A percentile compares a stretch with the other conserved stretches of the same genome.
phyloP scores from a whole-genome alignment of 2,797 vertebrate genomes.

The Scarus forsteni region DNA sequence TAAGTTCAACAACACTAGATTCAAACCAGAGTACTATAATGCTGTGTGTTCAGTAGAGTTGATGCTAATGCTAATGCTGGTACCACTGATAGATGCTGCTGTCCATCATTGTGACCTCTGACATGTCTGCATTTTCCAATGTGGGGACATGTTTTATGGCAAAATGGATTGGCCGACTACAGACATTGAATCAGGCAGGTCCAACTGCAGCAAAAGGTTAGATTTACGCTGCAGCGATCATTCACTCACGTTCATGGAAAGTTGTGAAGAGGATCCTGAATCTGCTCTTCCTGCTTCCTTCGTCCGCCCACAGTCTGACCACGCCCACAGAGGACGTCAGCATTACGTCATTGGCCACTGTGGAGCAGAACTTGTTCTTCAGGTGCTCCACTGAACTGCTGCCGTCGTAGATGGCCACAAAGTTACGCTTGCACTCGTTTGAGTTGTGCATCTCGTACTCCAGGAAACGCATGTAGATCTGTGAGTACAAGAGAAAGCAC shows the following conservation, averaged over 20 bases:
- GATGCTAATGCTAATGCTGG: no score
- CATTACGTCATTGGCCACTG: slow-evolving; percentile 97
- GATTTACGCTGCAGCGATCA: background rate
- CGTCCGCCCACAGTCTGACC: slow-evolving; percentile 96
- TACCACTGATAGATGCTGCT: no score
- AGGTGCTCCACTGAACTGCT: slow-evolving; percentile 95
- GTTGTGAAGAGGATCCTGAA: slow-evolving; percentile 98
- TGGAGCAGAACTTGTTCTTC: slow-evolving; percentile 98
- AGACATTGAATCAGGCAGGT: no score
- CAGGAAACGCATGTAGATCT: slow-evolving; percentile 97
- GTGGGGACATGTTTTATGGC: no score
- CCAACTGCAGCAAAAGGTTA: no score
- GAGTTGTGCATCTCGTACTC: slow-evolving; percentile 99
- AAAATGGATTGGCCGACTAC: no score
- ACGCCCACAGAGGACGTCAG: slow-evolving; percentile 91
- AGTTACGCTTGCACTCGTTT: slow-evolving; percentile 98
- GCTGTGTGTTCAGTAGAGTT: no score
- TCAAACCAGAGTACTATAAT: no score
- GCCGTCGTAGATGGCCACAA: slow-evolving; percentile 96
- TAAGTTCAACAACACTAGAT: no score
- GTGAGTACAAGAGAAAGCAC: slow-evolving; percentile 10
- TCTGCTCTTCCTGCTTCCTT: slow-evolving; percentile 93
- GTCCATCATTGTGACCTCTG: no score
- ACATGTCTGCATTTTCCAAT: no score
- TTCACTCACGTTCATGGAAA: slow-evolving; percentile 76